Evolutionary conservation across 2,888 invertebrate species (phyloP), one percentile per base, ranked within the genome.

Genomic region (Tetrapedia diversipes): DNA sequence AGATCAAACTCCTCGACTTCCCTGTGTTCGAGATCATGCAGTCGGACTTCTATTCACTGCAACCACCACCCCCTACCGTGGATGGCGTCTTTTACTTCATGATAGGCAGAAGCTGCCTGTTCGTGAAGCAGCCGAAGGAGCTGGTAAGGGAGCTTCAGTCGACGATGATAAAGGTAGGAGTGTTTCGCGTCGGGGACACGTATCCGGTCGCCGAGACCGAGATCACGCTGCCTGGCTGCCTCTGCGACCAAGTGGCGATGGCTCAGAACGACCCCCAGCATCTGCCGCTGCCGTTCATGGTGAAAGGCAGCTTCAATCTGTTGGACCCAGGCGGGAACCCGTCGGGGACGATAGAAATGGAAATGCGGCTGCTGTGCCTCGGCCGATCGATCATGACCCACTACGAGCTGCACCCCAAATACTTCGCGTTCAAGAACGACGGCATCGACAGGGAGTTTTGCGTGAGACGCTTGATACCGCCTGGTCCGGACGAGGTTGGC

Each of bases 201-300:
- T 91, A 87, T 82, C 91, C 91, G 39, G 85, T 87, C n/a, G 91
- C 90, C 11, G 89, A 91, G 68, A 82, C 88, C 19, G 80, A 87
- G 41, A 66, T 91, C 4, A 80, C 83, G 2, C 65, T 91, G 39
- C 82, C 86, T 4, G 91, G 90, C 2, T 91, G 91, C 67, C 72
- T 90, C 1, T 91, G 91, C 77, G 89, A 91, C 47, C 91, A 91
- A 70, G 82, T 91, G 16, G 86, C 89, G 4, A 91, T 91, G 91
- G 82, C 87, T 3, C 80, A 77, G 45, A 91, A 91, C 73, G 91
- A 91, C 68, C 49, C 69, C 2, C 80, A 84, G 14, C 87, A 90
- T 65, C 73, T 87, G 68, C 90, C 91, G 1, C 86, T 86, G 37
- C 89, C 91, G 0, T 91, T 89, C 77, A 68, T 68, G 10, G 72